Evolutionary conservation across 1,140 invertebrate genomes (phyloP).

Genomic region (Lucilia sericata): DNA sequence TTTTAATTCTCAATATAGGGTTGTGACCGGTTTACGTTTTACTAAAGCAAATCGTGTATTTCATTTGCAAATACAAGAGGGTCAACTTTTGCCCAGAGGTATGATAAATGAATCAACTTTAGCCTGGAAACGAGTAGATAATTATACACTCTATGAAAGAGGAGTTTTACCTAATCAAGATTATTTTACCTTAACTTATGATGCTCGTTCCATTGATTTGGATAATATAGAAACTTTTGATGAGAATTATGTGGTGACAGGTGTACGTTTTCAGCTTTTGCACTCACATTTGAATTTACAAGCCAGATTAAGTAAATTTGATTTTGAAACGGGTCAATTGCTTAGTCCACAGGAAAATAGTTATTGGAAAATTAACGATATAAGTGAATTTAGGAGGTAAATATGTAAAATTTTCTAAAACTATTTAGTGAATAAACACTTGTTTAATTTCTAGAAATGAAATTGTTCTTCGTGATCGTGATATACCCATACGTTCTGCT

Average conservation of each 20-base stretch:
- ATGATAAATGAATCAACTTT: constrained; percentile 73
- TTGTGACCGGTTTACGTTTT: constrained; percentile 80
- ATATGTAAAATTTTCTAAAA: background rate
- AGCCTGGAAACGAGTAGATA: constrained; percentile 76
- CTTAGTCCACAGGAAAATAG: constrained; percentile 72
- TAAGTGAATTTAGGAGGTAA: constrained; percentile 64
- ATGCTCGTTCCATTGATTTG: constrained; percentile 81
- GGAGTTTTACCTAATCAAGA: constrained; percentile 73
- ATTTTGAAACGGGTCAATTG: constrained; percentile 81
- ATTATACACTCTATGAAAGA: constrained; percentile 71
- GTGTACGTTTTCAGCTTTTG: constrained; percentile 78
- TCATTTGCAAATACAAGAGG: constrained; percentile 85
- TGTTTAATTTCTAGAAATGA: constrained; percentile 68
- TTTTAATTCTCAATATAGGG: background rate
- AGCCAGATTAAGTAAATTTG: constrained; percentile 82
- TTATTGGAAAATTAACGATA: constrained; percentile 84
- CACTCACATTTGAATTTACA: constrained; percentile 87
- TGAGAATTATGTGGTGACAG: constrained; percentile 75
- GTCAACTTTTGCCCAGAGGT: constrained; percentile 74
- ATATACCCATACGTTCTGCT: constrained; percentile 76
- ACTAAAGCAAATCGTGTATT: constrained; percentile 81
- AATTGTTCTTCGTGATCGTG: constrained; percentile 73
- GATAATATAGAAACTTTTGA: constrained; percentile 80
- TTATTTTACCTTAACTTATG: constrained; percentile 81
- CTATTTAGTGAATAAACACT: too few relatives aligned